Evolutionary conservation across 2,888 invertebrate genomes (phyloP), one percentile per base, ranked within the genome.

Genomic region (Anthoptus insignis): DNA sequence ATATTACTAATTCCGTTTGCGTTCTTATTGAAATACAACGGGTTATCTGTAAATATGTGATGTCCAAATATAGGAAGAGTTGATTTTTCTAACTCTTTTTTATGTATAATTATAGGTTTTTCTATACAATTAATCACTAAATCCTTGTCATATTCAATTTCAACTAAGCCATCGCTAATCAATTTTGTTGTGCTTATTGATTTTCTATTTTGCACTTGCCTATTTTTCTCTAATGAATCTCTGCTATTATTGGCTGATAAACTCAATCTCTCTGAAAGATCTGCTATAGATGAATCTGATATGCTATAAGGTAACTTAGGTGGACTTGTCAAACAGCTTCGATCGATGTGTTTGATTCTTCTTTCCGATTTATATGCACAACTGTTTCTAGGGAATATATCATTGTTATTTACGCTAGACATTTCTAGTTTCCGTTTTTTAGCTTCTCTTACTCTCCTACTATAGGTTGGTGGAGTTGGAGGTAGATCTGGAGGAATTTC

Each of bases 111-210:
- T 47, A 86, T 57, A 64, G 89, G 89, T 76, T 88, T 88, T 82
- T 93, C 90, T 78, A 83, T 71, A 76, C 88, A 91, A 73, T 86
- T 93, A 45, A 88, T 86, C 27, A 88, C 87, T 86, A 83, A 84
- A 83, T 83, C 89, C 76, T 82, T 74, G 53, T 91, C 93, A 81
- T 95, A 95, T 81, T 95, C 95, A 68, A 94, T 94, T 81, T 94
- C 94, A 50, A 94, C 94, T 66, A 94, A 82, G 11, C 93, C 94
- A 76, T 94, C 87, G 56, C 88, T 93, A 1, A 86, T 80, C 1
- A 91, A 84, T 80, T 86, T 90, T 3, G 90, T 93, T 21, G 92
- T 92, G 69, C 89, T 89, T 21, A 91, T 74, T 64, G 82, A 74
- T 57, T 81, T 80, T 53, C 57, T 74, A 52, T 73, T 76, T n/a